Base-by-base conservation (phyloP, 2,113 vertebrate genomes). In the Platysteira castanea region DNA sequence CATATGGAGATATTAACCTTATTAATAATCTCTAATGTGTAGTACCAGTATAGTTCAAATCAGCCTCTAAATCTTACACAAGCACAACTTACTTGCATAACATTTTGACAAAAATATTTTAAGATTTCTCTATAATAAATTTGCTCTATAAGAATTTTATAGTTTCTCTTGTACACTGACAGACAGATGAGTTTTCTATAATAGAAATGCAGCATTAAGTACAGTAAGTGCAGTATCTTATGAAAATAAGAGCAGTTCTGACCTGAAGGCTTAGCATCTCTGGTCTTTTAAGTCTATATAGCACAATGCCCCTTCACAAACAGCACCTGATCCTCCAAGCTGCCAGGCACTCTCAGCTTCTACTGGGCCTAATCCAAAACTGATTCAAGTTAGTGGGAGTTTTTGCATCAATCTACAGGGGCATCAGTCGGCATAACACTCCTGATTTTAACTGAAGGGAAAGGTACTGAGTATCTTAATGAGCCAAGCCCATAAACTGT, bases 341-440 rank as follows among this genome's bases (percentile, higher is more conserved):
- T 50, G 37, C 79, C 79, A 44, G 79, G 44, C 21, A 8, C 54
- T 52, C 42, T 23, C 56, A 16, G 82, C 27, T 89, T 90, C 68
- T 64, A 46, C 2, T 46, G 26, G 84, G 93, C 76, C 74, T 73
- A 84, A 96, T 57, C 60, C 64, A 81, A 91, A 92, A 70, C 21
- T 28, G 53, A 71, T 41, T 23, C 33, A 46, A 92, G 27, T 42
- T 69, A 56, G 30, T 5, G 33, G 20, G 74, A 90, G 57, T 37
- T 74, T 61, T 13, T 33, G 23, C 78, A 77, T 64, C 76, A 21
- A 6, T n/a, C 35, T 71, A 63, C 22, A 49, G 5, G 27, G 23
- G 44, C 65, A 92, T 79, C 65, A 31, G 42, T 22, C 53, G 89
- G 84, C 33, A 10, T 13, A 37, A 33, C 0, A 7, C 47, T 69